Evolutionary conservation across 1,140 invertebrate genomes (phyloP).

Genomic region (Lepidurus packardi): DNA sequence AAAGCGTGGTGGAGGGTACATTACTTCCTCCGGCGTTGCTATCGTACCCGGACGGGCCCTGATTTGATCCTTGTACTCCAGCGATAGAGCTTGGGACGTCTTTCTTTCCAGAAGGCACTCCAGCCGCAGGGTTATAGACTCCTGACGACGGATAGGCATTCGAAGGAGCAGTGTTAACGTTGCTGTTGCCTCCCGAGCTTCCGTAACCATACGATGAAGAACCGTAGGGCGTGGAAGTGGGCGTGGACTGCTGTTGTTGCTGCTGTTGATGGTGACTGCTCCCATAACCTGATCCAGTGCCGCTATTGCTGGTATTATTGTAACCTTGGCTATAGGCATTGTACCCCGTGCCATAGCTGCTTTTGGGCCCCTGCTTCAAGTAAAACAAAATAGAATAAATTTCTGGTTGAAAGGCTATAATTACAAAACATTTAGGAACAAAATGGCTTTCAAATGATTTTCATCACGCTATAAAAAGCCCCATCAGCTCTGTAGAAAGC

Average conservation of each 20-base stretch:
- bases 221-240: not conserved
- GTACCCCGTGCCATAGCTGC: conserved; percentile 1
- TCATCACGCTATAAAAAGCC: no score
- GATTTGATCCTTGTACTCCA: not conserved
- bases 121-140: not conserved
- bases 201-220: conserved; percentile 1
- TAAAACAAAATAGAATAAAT: no score
- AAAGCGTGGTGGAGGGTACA: not conserved
- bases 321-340: not conserved
- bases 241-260: not conserved
- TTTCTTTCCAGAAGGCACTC: not conserved
- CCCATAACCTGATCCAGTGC: not conserved
- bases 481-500: no score
- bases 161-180: not conserved
- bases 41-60: not conserved
- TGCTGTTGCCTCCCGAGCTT: not conserved
- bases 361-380: not conserved
- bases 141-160: not conserved
- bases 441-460: no score
- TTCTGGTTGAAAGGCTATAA: no score
- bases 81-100: not conserved
- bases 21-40: not conserved
- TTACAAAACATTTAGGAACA: no score
- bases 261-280: conserved; percentile 9
- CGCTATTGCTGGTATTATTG: not conserved